Evolutionary conservation across 2,888 invertebrate species (phyloP).

Genomic region (Lathronympha strigana): DNA sequence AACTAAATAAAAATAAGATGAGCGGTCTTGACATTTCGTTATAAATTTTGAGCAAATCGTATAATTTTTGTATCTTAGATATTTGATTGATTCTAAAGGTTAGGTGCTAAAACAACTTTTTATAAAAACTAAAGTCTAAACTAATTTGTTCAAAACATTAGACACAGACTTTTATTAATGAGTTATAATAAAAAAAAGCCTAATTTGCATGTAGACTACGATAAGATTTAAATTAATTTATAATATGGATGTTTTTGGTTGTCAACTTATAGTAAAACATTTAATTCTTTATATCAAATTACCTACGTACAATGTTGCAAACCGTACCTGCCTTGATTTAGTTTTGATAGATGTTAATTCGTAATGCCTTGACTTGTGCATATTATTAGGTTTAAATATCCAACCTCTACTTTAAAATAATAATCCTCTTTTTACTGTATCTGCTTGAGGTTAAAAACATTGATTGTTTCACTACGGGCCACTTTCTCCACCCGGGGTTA

Average conservation of each 20-base stretch:
- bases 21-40: not conserved
- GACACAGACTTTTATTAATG: conserved; percentile 22
- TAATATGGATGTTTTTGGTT: not conserved
- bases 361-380: conserved; percentile 61
- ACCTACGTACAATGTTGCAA: conserved; percentile 40
- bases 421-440: not conserved
- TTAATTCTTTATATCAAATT: not conserved
- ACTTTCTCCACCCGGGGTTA: no score
- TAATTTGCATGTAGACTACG: not conserved
- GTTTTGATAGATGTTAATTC: conserved; percentile 77
- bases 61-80: conserved; percentile 21
- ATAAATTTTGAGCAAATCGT: conserved; percentile 18
- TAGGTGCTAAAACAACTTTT: conserved; percentile 24
- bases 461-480: no score
- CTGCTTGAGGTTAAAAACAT: not conserved
- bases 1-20: conserved; percentile 1
- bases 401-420: not conserved
- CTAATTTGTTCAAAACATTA: conserved; percentile 6
- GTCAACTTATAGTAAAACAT: not conserved
- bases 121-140: not conserved
- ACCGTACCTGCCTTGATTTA: conserved; percentile 66
- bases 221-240: conserved; percentile 24
- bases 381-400: conserved; percentile 44
- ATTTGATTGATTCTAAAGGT: conserved; percentile 29
- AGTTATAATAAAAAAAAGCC: not conserved